Percentiles rank a stretch among this genome's conserved stretches.
Evolutionary conservation across 2,888 invertebrate genomes (phyloP).

Genomic region (Orthosia cruda): DNA sequence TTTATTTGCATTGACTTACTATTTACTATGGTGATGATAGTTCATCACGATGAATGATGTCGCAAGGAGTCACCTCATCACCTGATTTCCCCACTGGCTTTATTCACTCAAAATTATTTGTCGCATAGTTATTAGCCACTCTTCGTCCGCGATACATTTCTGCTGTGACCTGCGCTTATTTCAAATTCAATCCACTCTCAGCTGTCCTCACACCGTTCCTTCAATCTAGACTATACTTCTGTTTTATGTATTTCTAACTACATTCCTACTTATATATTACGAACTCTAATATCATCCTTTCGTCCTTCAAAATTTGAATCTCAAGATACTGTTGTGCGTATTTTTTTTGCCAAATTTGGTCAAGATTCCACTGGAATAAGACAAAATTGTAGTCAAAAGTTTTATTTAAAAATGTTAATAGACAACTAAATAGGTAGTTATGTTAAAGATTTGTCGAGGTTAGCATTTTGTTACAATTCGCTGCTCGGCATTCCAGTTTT

Average conservation of each 20-base stretch:
- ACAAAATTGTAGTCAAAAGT: conserved; percentile 33
- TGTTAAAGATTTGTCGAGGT: conserved; percentile 12
- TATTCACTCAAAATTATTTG: background rate
- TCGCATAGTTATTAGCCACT: background rate
- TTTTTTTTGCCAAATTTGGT: conserved; percentile 27
- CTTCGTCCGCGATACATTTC: background rate
- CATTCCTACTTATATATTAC: conserved; percentile 29
- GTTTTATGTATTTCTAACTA: conserved; percentile 42
- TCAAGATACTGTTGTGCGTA: conserved; percentile 41
- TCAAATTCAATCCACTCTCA: conserved; percentile 17
- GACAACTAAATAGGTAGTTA: background rate
- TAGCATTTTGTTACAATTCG: conserved; percentile 21
- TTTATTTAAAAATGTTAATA: conserved; percentile 14
- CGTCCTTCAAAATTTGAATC: conserved; percentile 43
- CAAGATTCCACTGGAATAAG: conserved; percentile 21
- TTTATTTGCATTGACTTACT: background rate
- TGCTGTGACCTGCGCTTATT: background rate
- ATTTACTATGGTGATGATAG: background rate
- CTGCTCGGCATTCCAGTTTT: conserved; percentile 17
- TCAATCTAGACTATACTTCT: conserved; percentile 36
- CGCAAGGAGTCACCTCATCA: background rate
- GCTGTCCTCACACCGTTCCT: conserved; percentile 54
- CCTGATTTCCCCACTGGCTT: background rate
- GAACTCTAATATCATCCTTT: conserved; percentile 26
- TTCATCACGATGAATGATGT: background rate